phyloP scores from a whole-genome alignment of 2,113 vertebrate genomes.

The Peromyscus californicus region DNA sequence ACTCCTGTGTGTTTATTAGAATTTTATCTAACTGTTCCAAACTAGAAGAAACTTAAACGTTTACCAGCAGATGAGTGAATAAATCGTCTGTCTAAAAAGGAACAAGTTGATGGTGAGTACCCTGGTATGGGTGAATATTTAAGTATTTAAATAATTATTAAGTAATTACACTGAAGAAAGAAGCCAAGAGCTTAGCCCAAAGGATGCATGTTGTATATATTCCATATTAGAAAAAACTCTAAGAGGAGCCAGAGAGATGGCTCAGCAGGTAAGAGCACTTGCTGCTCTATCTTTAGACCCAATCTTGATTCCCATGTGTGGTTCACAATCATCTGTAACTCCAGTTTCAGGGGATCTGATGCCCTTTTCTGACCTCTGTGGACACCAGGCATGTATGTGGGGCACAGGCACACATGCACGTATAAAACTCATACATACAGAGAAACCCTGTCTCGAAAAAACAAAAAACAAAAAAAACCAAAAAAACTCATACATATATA shows the following conservation, averaged over 20 bases:
- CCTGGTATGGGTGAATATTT: not conserved
- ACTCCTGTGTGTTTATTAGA: not conserved
- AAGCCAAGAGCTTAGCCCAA: not conserved
- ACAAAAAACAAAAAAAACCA: too few species aligned
- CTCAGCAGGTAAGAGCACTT: not conserved
- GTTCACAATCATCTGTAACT: not conserved
- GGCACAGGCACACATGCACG: not conserved
- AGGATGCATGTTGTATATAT: not conserved
- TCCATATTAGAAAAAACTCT: not conserved
- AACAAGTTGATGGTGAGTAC: not conserved
- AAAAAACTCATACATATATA: not conserved
- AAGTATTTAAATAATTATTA: not conserved
- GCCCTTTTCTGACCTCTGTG: not conserved
- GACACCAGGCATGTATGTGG: not conserved
- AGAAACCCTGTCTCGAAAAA: too few species aligned
- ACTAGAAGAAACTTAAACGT: not conserved
- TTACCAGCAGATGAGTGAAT: not conserved
- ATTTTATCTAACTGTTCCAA: conserved; percentile 6
- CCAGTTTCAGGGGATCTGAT: not conserved
- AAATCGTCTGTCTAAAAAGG: not conserved
- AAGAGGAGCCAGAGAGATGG: not conserved
- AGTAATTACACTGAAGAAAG: conserved; percentile 10
- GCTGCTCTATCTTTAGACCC: not conserved
- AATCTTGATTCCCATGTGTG: not conserved
- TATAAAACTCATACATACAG: not conserved